Evolutionary conservation across 1,140 invertebrate species (phyloP).

Genomic region (Drosophila simulans): DNA sequence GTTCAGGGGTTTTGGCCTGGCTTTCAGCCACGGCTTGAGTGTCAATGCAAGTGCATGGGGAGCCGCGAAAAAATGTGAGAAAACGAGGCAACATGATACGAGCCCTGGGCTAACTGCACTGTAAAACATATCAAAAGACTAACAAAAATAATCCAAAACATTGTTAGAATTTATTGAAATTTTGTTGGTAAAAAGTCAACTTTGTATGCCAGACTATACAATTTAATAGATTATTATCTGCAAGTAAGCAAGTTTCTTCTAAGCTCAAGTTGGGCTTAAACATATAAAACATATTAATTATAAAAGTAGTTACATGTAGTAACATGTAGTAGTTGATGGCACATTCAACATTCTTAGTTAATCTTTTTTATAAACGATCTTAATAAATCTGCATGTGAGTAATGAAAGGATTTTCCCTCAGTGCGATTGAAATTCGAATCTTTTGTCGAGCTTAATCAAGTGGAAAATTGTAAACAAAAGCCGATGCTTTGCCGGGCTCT

Average conservation of each 20-base stretch:
- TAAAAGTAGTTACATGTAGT: too few relatives aligned
- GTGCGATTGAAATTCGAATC: slow-evolving; percentile 63
- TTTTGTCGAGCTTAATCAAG: slow-evolving; percentile 65
- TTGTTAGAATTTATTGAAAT: background rate
- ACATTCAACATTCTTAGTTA: too few relatives aligned
- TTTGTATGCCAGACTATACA: too few relatives aligned
- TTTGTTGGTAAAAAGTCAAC: too few relatives aligned
- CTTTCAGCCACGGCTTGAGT: slow-evolving; percentile 57
- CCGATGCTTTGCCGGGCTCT: slow-evolving; percentile 26
- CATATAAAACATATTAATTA: too few relatives aligned
- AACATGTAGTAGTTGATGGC: too few relatives aligned
- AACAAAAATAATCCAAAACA: too few relatives aligned
- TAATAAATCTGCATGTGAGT: too few relatives aligned
- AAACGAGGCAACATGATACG: slow-evolving; percentile 37
- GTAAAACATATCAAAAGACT: background rate
- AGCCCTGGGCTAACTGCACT: slow-evolving; percentile 11
- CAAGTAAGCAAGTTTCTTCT: too few relatives aligned
- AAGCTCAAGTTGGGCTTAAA: too few relatives aligned
- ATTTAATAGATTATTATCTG: too few relatives aligned
- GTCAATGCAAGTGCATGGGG: slow-evolving; percentile 68
- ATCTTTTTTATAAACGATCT: too few relatives aligned
- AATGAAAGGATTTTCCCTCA: background rate
- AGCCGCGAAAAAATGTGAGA: slow-evolving; percentile 63
- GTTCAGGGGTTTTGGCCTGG: slow-evolving; percentile 30
- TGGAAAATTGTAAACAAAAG: slow-evolving; percentile 80